Conservation (phyloP, 1,140 invertebrate species). For the Drosophila sproati region DNA sequence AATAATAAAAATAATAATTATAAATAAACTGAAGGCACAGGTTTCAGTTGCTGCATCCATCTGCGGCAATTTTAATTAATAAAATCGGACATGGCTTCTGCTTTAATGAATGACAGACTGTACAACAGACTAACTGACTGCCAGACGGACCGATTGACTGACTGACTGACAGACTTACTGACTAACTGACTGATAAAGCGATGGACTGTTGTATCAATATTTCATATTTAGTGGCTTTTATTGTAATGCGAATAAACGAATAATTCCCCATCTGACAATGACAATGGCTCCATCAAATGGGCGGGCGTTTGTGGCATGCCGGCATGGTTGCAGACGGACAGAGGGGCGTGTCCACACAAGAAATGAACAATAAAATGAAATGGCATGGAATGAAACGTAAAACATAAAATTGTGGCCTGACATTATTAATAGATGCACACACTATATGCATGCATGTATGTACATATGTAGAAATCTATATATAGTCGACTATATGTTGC, state of each 20-base stretch:
- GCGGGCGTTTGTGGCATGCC: background rate
- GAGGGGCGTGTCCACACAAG: background rate
- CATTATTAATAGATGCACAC: constrained; percentile 53
- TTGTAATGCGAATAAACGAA: constrained; percentile 12
- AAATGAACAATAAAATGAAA: constrained; percentile 51
- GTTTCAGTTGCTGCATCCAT: constrained; percentile 4
- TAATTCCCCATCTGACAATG: constrained; percentile 8
- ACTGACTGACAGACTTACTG: constrained; percentile 3
- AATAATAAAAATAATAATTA: background rate
- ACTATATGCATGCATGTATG: background rate
- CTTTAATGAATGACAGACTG: constrained; percentile 16
- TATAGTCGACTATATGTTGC: constrained; percentile 15
- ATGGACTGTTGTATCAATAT: constrained; percentile 29
- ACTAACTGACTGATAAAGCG: background rate
- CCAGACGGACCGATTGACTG: background rate
- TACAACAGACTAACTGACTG: background rate
- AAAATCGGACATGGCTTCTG: constrained; percentile 33
- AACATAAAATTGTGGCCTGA: constrained; percentile 54
- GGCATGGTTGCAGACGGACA: background rate
- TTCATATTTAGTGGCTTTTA: constrained; percentile 43
- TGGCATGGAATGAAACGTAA: constrained; percentile 53
- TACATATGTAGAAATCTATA: background rate
- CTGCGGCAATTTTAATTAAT: constrained; percentile 41
- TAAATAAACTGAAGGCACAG: background rate
- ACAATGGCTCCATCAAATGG: constrained; percentile 1